Evolutionary conservation across 2,888 invertebrate species (phyloP), one percentile per base, ranked within the genome.

Genomic region (Cremastinae sp.): DNA sequence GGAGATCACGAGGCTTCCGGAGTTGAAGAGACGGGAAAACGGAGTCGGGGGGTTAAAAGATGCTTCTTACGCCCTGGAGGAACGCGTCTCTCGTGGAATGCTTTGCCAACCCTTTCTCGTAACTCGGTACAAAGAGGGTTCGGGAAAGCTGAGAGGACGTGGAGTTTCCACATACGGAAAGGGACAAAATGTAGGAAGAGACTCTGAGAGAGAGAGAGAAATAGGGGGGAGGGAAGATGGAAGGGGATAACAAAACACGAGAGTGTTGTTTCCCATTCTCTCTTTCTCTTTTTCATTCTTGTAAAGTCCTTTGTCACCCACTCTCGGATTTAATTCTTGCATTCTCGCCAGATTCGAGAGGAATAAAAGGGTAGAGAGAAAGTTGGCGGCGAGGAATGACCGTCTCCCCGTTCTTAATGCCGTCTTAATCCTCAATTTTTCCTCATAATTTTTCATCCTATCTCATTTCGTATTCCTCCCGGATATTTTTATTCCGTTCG

Each of bases 31-130:
- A 74, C 59, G 68, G 28, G 28, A 28, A 5, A 28, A 5, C 22
- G 14, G 54, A 54, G 73, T 20, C 12, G 70, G 61, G 56, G 36
- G 43, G 58, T 56, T 59, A 65, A 68, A 77, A 76, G 76, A 74
- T 76, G 76, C 71, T 66, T 74, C 76, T 77, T 70, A 62, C 66
- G 76, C 74, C 69, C 68, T 58, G 66, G 75, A 74, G 68, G 28
- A 28, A 28, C 28, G 28, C 61, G 65, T 45, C 61, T 56, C 82
- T 80, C 83, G 76, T 73, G 85, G 85, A 87, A 87, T 86, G 85
- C 86, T 86, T 85, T 84, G 84, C 83, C 79, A 79, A 80, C 79
- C 82, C 80, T 80, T 64, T 76, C 62, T 59, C 43, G 53, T 68
- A 75, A 68, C 56, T 53, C 22, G 43, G 51, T 34, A 38, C 28